Evolutionary conservation across 2,888 invertebrate genomes (phyloP).

Genomic region (Oscheius sp.): DNA sequence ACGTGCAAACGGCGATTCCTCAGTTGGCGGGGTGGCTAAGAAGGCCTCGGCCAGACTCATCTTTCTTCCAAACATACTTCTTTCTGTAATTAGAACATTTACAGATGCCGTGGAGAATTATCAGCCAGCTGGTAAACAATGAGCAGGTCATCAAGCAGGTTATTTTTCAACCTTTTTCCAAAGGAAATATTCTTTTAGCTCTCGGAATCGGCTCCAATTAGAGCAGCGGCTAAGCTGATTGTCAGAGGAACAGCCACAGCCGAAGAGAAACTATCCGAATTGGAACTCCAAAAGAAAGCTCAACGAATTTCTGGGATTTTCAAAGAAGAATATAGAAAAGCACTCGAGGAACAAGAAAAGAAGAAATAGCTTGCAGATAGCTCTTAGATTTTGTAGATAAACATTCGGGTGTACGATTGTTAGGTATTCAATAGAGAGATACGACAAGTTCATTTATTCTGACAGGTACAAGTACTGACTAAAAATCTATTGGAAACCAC

Average conservation of each 20-base stretch:
- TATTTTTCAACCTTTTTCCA: background rate
- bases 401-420: background rate
- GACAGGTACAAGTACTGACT: constrained; percentile 10
- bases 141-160: constrained; percentile 55
- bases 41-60: background rate
- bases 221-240: constrained; percentile 51
- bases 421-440: background rate
- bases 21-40: too few species aligned
- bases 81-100: background rate
- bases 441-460: background rate
- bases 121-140: constrained; percentile 53
- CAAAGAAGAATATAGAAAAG: constrained; percentile 58
- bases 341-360: constrained; percentile 46
- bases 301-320: constrained; percentile 46
- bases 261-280: constrained; percentile 46
- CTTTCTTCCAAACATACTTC: background rate
- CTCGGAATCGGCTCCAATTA: constrained; percentile 53
- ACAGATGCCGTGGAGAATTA: constrained; percentile 45
- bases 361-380: constrained; percentile 16
- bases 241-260: constrained; percentile 51
- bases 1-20: too few species aligned
- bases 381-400: background rate
- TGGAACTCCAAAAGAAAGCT: constrained; percentile 44
- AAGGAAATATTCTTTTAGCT: constrained; percentile 40
- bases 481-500: constrained; percentile 58